Conservation (phyloP, 2,797 vertebrate genomes). For the Diceros bicornis region DNA sequence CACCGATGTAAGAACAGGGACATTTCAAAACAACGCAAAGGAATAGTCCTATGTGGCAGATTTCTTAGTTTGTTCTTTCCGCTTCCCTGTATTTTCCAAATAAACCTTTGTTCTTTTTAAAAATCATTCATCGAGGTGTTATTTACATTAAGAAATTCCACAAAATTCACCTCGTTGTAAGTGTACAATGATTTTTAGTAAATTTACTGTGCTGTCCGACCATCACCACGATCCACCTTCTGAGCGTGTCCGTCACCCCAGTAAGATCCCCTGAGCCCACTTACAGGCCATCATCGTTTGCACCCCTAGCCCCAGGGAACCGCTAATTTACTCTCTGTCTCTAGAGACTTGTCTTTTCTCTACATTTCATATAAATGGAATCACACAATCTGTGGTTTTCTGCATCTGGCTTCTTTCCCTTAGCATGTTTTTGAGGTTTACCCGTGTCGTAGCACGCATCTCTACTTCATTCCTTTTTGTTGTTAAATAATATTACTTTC, state of each 20-base stretch:
- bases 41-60: background rate
- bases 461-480: background rate
- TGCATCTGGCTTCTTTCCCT: background rate
- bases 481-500: slow-evolving; percentile 1
- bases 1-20: background rate
- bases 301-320: background rate
- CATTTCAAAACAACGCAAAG: background rate
- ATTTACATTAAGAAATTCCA: background rate
- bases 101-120: background rate
- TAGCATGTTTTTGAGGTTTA: background rate
- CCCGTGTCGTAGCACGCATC: background rate
- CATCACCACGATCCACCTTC: background rate
- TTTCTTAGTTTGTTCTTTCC: background rate
- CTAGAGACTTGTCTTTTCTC: slow-evolving; percentile 37
- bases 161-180: background rate
- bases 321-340: slow-evolving; percentile 36
- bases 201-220: background rate
- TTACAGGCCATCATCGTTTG: background rate
- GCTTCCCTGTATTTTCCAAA: background rate
- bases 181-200: background rate
- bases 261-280: background rate
- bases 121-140: background rate
- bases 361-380: background rate
- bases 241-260: background rate
- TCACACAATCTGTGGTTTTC: background rate